Percentiles rank a stretch among this genome's conserved stretches.
Evolutionary conservation across 2,113 vertebrate genomes (phyloP).

Genomic region (Calonectris borealis): DNA sequence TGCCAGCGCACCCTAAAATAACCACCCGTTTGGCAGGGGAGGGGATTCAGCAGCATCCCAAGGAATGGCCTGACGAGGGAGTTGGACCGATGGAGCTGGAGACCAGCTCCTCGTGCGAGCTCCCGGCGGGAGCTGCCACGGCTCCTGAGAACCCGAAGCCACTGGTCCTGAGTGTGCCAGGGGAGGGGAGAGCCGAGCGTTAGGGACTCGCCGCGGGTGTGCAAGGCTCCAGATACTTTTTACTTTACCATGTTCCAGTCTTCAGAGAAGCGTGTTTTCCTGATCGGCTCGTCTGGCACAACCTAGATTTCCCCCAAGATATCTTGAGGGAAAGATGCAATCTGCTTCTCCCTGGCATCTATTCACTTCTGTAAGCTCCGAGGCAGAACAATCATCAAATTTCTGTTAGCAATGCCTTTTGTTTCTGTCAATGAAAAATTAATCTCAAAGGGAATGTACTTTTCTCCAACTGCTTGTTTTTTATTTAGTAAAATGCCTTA

Average conservation of each 20-base stretch:
- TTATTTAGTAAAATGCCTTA: not conserved
- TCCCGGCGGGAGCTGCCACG: not conserved
- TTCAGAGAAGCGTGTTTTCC: not conserved
- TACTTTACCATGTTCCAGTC: not conserved
- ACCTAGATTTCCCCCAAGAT: not conserved
- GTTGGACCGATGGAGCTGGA: not conserved
- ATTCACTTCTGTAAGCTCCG: not conserved
- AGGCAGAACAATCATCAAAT: not conserved
- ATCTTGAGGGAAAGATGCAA: not conserved
- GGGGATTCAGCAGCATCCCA: not conserved
- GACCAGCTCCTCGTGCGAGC: not conserved
- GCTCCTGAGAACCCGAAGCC: not conserved
- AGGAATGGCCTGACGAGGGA: not conserved
- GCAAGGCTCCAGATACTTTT: not conserved
- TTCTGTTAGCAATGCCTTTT: not conserved
- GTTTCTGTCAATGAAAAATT: not conserved
- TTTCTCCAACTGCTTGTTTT: not conserved
- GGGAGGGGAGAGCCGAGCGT: not conserved
- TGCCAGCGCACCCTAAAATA: not conserved
- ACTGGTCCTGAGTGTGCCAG: fast-evolving
- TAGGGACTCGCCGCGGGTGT: fast-evolving
- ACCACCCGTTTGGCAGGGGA: not conserved
- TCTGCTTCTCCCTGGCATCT: not conserved
- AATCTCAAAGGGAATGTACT: not conserved
- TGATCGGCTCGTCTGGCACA: not conserved